Evolutionary conservation across 1,140 invertebrate genomes (phyloP), one percentile per base, ranked within the genome.

Genomic region (Ectropis grisescens): DNA sequence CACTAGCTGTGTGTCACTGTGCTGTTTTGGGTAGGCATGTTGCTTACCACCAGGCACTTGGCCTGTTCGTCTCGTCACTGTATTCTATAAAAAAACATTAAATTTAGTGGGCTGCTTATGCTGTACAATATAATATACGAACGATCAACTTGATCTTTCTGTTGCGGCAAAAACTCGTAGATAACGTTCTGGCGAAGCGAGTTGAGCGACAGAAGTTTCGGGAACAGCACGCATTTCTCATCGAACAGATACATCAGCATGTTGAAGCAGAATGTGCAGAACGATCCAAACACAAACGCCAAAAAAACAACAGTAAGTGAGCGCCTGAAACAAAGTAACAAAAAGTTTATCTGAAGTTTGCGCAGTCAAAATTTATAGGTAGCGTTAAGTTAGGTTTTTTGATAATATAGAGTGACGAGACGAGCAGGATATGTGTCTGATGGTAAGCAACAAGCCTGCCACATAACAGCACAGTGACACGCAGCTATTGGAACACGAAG

Each of bases 181-280:
- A 74, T 61, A 3, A 71, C 47, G 34, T 58, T 68, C 11, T 68
- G 64, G 1, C 52, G 41, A 3, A 66, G 26, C 1, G 62, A 48
- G 1, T 49, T 54, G 0, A 76, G 43, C 2, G 66, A 65, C 9
- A 70, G 37, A 1, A 76, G 43, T 15, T 76, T 76, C 0, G 75
- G 75, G 26, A 66, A 80, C n/a, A 80, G 45, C 1, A 80, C 71
- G 35, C 75, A 80, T 27, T 76, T 74, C 29, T 75, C 69, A 33
- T 76, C 71, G 22, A 80, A 80, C 13, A 80, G 33, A 33, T 75
- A 76, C 68, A 74, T 80, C 8, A 80, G 41, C 58, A 76, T 69
- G 37, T 80, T 69, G 33, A 76, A 75, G 41, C 71, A 76, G 39
- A 75, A 76, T 1, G 75, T 76, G 47, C 75, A 80, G 42, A 80